phyloP scores from a whole-genome alignment of 2,888 invertebrate genomes.

The Hartigia nigra region DNA sequence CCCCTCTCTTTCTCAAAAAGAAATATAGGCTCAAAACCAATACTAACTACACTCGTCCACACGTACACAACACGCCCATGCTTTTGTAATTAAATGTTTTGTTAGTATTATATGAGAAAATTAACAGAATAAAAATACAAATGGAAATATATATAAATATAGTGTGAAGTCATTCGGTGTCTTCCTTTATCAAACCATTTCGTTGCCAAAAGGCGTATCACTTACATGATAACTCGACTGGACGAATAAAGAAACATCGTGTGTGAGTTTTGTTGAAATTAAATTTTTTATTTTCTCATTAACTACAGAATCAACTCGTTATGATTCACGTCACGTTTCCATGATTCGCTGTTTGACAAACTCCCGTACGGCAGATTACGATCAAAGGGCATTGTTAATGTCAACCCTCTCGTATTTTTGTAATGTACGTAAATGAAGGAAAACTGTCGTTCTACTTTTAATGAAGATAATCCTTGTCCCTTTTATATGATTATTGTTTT shows the following conservation, averaged over 20 bases:
- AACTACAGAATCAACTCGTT: neutral
- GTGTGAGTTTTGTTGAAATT: neutral
- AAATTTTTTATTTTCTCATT: neutral
- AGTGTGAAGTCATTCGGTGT: neutral
- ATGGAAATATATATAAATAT: constrained; percentile 19
- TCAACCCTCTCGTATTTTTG: neutral
- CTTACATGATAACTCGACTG: neutral
- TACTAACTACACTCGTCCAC: constrained; percentile 30
- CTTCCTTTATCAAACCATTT: neutral
- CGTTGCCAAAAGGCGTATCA: too few relatives aligned
- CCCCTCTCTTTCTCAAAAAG: neutral
- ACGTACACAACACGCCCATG: constrained; percentile 46
- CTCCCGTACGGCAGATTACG: neutral
- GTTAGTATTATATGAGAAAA: constrained; percentile 60
- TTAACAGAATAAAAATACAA: constrained; percentile 56
- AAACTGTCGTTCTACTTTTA: neutral
- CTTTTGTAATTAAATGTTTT: constrained; percentile 62
- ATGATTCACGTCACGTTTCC: neutral
- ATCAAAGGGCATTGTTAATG: neutral
- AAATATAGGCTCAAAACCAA: neutral
- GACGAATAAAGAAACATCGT: neutral
- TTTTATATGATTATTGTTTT: neutral
- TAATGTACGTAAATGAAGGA: neutral
- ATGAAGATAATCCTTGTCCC: neutral
- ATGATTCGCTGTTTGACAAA: neutral